Evolutionary conservation across 92 coral and sea anemone species (phyloP), one percentile per base, ranked within the genome.

Genomic region (Montipora capitata): DNA sequence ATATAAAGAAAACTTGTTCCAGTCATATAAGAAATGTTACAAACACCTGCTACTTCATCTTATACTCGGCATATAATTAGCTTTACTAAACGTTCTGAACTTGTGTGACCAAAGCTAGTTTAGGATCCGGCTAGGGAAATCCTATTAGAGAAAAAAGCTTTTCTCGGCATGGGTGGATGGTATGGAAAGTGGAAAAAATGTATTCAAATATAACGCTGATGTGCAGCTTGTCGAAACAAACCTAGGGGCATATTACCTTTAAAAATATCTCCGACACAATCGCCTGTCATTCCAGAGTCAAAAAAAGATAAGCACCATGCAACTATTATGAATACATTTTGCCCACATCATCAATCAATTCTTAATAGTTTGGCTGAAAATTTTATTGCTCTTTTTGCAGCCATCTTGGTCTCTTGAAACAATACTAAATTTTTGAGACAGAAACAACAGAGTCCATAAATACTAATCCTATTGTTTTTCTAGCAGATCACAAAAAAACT

Each of bases 221-320:
- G 52, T 48, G 10, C 35, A 10, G 71, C 68, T 81, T 45, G 54
- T n/a, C 15, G 39, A 73, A 68, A 68, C 62, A 67, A 39, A 15
- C 49, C 66, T 40, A 8, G 11, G 68, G 77, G 20, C 77, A 69
- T 43, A 11, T 57, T 81, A 69, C 49, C 35, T 52, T 48, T 69
- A 35, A 27, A 45, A 68, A 81, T 81, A 81, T 51, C 68, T 68
- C 45, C 11, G 54, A 39, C 17, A 69, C 7, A 49, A 52, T 3
- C 85, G 40, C 68, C 67, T 81, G 85, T 78, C 84, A 62, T 40
- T 78, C 72, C 35, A 40, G 16, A 16, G 68, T 61, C 14, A 10
- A 49, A 80, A 62, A 41, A 4, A 38, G 68, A 81, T 68, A 52
- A 51, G 68, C 40, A n/a, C 72, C 72, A 71, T 58, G 59, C 62